Base-by-base conservation (phyloP, 1,140 invertebrate species). In the Drosophila miranda region DNA sequence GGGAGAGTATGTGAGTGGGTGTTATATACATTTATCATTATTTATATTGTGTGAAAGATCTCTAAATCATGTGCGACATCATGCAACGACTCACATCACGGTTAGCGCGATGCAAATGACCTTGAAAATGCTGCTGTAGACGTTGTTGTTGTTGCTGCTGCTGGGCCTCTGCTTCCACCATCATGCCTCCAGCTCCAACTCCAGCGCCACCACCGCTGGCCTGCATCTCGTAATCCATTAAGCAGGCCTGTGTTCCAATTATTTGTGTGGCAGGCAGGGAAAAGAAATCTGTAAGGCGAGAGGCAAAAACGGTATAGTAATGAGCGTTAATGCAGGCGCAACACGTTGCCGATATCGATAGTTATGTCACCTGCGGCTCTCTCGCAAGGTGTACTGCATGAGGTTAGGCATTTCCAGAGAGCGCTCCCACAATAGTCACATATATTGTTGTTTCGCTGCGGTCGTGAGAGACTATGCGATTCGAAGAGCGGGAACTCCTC, bases 1-100 rank as follows among this genome's bases (percentile, higher is more conserved):
- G 13, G 23, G 51, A 66, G 34, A 26, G 52, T 41, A 41, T 50
- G 30, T 52, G 34, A 19, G 52, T 55, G 43, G 46, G 43, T 21
- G 50, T 41, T 72, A 55, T 72, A 55, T 72, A 72, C 45, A 72
- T 51, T 21, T 30, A 23, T 30, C 28, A 46, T 23, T 34, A 49
- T 41, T 30, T 13, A 38, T 38, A 13, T 54, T 55, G 21, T 43
- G 34, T 63, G 26, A 48, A 75, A 63, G 75, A 60, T 48, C 54
- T 88, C 61, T 87, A 90, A 71, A 90, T 90, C 89, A 90, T 90
- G 68, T 90, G 89, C 73, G 89, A 90, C 78, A 89, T 81, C 84
- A 90, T 90, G 84, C 89, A 90, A 90, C 89, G 89, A 90, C 89
- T 90, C 78, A 90, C 89, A 84, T 90, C 89, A 69, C 89, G 88